phyloP scores from a whole-genome alignment of 1,140 invertebrate species.

The Neodiprion fabricii region DNA sequence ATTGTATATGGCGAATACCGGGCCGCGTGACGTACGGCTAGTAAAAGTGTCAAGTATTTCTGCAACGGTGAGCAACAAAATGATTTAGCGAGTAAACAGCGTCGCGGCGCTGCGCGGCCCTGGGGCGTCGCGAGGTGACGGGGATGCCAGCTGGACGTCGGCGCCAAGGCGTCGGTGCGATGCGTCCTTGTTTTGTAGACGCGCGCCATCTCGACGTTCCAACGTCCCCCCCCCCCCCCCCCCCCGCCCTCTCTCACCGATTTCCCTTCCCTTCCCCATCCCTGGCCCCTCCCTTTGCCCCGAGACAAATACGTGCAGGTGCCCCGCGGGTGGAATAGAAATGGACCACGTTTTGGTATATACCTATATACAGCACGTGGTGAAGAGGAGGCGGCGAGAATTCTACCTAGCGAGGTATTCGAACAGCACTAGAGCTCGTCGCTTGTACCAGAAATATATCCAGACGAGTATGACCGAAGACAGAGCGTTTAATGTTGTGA shows the following conservation, averaged over 20 bases:
- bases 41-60: slow-evolving; percentile 5
- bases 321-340: slow-evolving; percentile 21
- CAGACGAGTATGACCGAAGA: too few relatives aligned
- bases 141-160: slow-evolving; percentile 17
- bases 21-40: too few relatives aligned
- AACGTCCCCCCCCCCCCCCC: slow-evolving; percentile 37
- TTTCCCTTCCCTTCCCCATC: slow-evolving; percentile 11
- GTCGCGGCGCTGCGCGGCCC: background rate
- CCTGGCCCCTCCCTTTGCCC: slow-evolving; percentile 13
- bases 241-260: background rate
- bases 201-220: slow-evolving; percentile 33
- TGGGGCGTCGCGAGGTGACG: slow-evolving; percentile 8
- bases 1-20: too few relatives aligned
- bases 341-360: slow-evolving; percentile 1
- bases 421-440: background rate
- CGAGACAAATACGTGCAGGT: slow-evolving; percentile 21
- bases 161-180: slow-evolving; percentile 24
- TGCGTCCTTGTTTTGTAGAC: slow-evolving; percentile 26
- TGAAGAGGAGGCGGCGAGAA: background rate
- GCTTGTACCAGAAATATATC: background rate
- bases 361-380: background rate
- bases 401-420: background rate
- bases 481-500: too few relatives aligned
- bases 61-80: slow-evolving; percentile 1
- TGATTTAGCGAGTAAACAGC: slow-evolving; percentile 7